phyloP scores from a whole-genome alignment of 1,140 invertebrate genomes.

The Danaus plexippus region DNA sequence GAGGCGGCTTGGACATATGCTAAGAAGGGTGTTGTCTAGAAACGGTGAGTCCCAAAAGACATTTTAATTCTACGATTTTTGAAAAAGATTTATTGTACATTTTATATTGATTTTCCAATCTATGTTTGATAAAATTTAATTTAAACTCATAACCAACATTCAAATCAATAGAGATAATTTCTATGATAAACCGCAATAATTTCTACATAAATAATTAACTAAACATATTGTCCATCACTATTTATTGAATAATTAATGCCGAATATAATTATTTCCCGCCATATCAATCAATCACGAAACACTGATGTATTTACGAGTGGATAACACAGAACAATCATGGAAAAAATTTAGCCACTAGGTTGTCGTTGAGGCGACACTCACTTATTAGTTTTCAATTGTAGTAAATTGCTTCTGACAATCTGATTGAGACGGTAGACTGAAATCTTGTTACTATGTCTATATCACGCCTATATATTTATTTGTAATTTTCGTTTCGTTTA shows the following conservation, averaged over 20 bases:
- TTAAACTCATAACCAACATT: too few species aligned
- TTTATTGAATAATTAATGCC: too few species aligned
- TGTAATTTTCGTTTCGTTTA: background rate
- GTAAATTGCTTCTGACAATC: slow-evolving; percentile 44
- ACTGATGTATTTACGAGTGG: slow-evolving; percentile 11
- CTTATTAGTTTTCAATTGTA: slow-evolving; percentile 60
- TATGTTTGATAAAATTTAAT: too few species aligned
- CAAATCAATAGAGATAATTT: too few species aligned
- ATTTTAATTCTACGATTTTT: too few species aligned
- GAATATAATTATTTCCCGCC: background rate
- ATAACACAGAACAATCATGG: slow-evolving; percentile 12
- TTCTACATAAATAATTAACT: too few species aligned
- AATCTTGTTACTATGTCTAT: slow-evolving; percentile 29
- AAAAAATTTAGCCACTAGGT: slow-evolving; percentile 13
- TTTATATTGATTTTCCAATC: too few species aligned
- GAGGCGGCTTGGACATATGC: slow-evolving; percentile 53
- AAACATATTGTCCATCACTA: too few species aligned
- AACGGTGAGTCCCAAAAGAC: slow-evolving; percentile 43
- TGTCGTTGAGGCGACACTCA: slow-evolving; percentile 34
- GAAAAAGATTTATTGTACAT: too few species aligned
- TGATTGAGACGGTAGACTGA: slow-evolving; percentile 47
- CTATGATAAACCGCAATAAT: too few species aligned
- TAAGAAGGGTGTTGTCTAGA: slow-evolving; percentile 59
- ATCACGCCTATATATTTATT: too few species aligned
- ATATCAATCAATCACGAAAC: slow-evolving; percentile 17